A percentile compares a stretch with the other conserved stretches of the same genome.
These are phyloP conservation scores for Passer domesticus DNA, from an alignment of 2,113 vertebrate species.

Conservation along the genomic window DNA sequence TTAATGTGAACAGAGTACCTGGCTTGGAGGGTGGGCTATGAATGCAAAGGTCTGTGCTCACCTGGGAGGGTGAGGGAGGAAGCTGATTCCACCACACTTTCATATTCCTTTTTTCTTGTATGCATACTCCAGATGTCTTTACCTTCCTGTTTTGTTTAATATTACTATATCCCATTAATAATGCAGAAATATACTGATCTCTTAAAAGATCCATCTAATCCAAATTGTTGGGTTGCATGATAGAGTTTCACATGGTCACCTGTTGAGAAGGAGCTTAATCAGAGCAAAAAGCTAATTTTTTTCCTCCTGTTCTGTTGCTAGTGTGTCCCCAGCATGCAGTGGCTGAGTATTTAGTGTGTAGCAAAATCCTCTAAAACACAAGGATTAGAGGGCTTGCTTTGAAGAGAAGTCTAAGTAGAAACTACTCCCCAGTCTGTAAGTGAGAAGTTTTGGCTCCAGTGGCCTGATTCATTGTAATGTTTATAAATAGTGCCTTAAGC, in stretches of 20 bases:
- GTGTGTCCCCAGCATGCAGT: not conserved
- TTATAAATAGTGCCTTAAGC: constrained; percentile 3
- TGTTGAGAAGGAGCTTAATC: not conserved
- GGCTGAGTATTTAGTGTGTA: not conserved
- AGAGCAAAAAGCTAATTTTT: not conserved
- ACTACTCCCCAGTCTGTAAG: not conserved
- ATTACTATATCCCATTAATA: not conserved
- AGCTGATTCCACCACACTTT: not conserved
- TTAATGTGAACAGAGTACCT: not conserved
- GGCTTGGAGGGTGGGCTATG: not conserved
- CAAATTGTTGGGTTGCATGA: not conserved
- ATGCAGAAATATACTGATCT: not conserved
- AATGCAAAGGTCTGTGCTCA: not conserved
- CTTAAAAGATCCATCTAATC: not conserved
- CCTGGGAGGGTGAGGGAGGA: not conserved
- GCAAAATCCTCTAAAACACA: not conserved
- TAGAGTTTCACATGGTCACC: not conserved
- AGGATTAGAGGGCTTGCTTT: not conserved
- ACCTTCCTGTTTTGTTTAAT: not conserved
- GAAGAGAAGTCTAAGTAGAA: not conserved
- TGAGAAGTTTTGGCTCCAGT: not conserved
- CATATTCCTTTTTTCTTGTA: not conserved
- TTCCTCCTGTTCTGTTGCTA: not conserved
- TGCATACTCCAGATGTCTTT: not conserved
- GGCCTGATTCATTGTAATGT: not conserved